Evolutionary conservation across 2,797 vertebrate species (phyloP).

Genomic region (Lagodon rhomboides): DNA sequence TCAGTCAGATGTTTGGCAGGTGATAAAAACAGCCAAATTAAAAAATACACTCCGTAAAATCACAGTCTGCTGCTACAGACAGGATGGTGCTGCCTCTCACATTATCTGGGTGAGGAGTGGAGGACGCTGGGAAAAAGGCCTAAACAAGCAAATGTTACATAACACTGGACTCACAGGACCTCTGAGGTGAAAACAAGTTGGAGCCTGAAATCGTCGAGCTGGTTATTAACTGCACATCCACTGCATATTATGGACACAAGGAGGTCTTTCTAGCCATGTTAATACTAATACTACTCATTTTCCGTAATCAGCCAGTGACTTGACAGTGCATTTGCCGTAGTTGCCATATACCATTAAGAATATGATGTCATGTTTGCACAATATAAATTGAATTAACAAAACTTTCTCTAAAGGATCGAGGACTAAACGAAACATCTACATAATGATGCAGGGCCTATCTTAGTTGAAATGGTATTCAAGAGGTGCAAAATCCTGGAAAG

Average conservation of each 20-base stretch:
- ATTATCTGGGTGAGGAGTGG: not conserved
- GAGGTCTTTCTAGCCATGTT: not conserved
- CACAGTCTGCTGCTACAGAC: not conserved
- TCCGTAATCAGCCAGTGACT: not conserved
- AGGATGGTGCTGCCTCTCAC: not conserved
- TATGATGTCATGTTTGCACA: too few species aligned
- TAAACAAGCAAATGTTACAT: conserved; percentile 24
- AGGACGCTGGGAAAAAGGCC: too few species aligned
- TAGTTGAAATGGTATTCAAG: too few species aligned
- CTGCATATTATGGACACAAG: not conserved
- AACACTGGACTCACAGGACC: conserved; percentile 4
- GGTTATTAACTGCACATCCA: not conserved
- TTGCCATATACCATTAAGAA: too few species aligned
- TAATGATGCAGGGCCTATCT: too few species aligned
- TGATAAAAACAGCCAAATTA: too few species aligned
- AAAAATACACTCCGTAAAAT: not conserved
- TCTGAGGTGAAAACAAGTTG: conserved; percentile 11
- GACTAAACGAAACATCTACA: too few species aligned
- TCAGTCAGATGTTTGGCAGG: too few species aligned
- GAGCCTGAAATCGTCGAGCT: conserved; percentile 1
- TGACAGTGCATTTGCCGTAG: not conserved
- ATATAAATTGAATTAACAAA: too few species aligned
- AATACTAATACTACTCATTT: not conserved
- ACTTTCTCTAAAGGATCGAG: too few species aligned
- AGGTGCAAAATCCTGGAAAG: too few species aligned